These are phyloP conservation scores for Crocallis elinguaria DNA, from an alignment of 2,888 invertebrate species.

Conservation along the genomic window DNA sequence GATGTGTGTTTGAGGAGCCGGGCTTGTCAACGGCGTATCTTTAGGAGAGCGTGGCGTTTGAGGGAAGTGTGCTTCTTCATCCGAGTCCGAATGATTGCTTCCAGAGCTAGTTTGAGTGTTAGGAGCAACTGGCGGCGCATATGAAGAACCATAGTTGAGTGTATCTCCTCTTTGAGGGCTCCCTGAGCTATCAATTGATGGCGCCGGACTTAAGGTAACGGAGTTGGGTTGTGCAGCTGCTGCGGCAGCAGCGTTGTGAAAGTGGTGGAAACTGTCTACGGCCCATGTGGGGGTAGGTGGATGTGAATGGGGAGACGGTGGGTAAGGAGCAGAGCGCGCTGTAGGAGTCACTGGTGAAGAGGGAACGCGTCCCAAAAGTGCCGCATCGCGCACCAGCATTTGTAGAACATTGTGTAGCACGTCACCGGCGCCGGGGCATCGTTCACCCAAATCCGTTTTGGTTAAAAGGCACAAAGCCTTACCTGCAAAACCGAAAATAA, in stretches of 20 bases:
- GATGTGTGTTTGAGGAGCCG: slow-evolving; percentile 70
- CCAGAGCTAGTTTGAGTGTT: slow-evolving; percentile 85
- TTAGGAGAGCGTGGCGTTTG: slow-evolving; percentile 87
- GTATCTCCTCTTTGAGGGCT: slow-evolving; percentile 91
- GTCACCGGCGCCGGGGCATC: slow-evolving; percentile 97
- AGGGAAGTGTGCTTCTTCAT: slow-evolving; percentile 88
- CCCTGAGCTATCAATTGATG: slow-evolving; percentile 94
- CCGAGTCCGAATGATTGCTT: slow-evolving; percentile 92
- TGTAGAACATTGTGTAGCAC: slow-evolving; percentile 96
- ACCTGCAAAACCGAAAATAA: slow-evolving; percentile 77
- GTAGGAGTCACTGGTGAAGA: slow-evolving; percentile 94
- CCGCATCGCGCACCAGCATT: slow-evolving; percentile 92
- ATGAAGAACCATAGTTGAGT: slow-evolving; percentile 68
- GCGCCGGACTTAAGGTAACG: slow-evolving; percentile 95
- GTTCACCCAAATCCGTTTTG: slow-evolving; percentile 94
- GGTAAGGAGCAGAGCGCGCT: slow-evolving; percentile 88
- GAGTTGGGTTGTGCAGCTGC: slow-evolving; percentile 90
- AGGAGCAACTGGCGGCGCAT: slow-evolving; percentile 68
- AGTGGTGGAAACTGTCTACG: slow-evolving; percentile 83
- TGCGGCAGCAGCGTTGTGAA: slow-evolving; percentile 87
- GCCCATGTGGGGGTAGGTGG: slow-evolving; percentile 93
- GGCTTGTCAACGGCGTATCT: slow-evolving; percentile 67
- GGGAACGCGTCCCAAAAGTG: slow-evolving; percentile 90
- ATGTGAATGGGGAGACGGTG: slow-evolving; percentile 92
- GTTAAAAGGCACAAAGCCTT: slow-evolving; percentile 96